Base-by-base conservation (phyloP, 2,888 invertebrate species). In the Nasonovia ribisnigri region DNA sequence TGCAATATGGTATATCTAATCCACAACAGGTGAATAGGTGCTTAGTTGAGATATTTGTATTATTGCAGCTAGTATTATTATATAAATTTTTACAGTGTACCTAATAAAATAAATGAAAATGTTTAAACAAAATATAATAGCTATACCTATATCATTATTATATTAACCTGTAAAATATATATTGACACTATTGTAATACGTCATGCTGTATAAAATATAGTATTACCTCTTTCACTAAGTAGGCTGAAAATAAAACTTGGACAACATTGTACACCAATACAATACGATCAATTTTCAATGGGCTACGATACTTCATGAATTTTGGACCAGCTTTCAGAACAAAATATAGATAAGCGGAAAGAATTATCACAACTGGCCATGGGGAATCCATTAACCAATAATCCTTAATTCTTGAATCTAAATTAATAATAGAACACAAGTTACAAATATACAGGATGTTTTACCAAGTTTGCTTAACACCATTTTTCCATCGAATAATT, bases 361-460 rank as follows among this genome's bases (percentile, higher is more conserved):
- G 48, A 90, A 94, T 94, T 10, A 93, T 43, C 3, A 94, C 24
- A 54, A 94, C 84, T 51, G 94, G 94, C 84, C 92, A 86, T 46
- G 94, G 94, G 57, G 94, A 94, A 90, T 46, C 88, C 94, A 94
- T 94, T 88, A 94, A 67, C 89, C 92, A 94, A 77, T 84, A 89
- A 11, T 94, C 84, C 84, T 77, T 92, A 26, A 94, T 94, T 91
- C 94, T 90, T 57, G 94, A 87, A 93, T 94, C 94, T 94, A 57
- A 42, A 77, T 77, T 77, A 77, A 77, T 77, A 77, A 77, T 77
- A 77, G 20, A 77, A 77, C 20, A 36, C 36, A 36, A 77, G 1
- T 77, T 77, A 77, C 8, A 77, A 77, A 36, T 77, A 36, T 36
- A 77, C 36, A 36, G 77, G 8, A 8, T 36, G 20, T 36, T 67